Base-by-base conservation (phyloP, 92 coral and sea anemone genomes). In the Muricea muricata region DNA sequence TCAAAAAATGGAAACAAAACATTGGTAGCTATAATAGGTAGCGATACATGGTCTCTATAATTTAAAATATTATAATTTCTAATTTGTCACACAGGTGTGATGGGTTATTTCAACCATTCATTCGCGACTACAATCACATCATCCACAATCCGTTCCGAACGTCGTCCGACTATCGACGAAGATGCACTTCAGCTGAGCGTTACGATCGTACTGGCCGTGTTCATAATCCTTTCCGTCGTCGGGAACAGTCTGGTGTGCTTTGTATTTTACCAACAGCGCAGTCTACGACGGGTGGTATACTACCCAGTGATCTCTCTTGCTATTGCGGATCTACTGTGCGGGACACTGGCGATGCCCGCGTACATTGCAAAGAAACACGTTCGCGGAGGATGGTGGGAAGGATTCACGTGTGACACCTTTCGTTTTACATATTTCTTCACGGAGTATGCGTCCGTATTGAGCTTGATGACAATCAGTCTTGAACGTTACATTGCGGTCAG, bases 361-460 rank as follows among this genome's bases (percentile, higher is more conserved):
- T 97, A 97, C 75, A 92, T 97, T 46, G 84, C 93, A 4, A 97
- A 93, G 82, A 97, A 97, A 85, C 88, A 89, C 86, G 88, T 97
- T 13, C 58, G 76, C n/a, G 78, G 84, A 47, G 60, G 84, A 20
- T 83, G 79, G 45, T 56, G 54, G 61, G 76, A 85, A 12, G 93
- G 83, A 7, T 34, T 89, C 54, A 83, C 88, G 13, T 93, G 94
- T 32, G 92, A 89, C 65, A 41, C 84, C 30, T 91, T 91, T 78
- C 92, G 97, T 23, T 87, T 88, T 47, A 92, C 99, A 14, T 97
- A 97, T 84, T 97, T 97, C 84, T 86, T 97, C 65, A 92, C 97
- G 29, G 98, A 97, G 41, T 97, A 97, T 69, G 97, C 99, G 0
- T 97, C 99, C 7, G 89, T 97, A 23, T 86, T 97, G 65, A 97